Percentiles rank a stretch among this genome's conserved stretches.
phyloP scores from a whole-genome alignment of 1,140 invertebrate genomes.

The Tetramorium simillimum region DNA sequence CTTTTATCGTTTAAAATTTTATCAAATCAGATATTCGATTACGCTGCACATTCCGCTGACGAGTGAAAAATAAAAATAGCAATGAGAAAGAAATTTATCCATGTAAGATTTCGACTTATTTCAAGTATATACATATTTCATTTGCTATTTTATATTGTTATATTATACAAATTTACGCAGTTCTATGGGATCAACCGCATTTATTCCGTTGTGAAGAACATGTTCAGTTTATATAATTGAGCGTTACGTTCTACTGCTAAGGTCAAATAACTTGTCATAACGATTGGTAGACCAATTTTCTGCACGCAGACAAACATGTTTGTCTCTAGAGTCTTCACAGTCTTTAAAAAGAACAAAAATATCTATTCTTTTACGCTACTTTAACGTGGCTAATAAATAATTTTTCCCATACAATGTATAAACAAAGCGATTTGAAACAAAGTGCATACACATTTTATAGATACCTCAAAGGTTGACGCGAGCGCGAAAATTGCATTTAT shows the following conservation, averaged over 20 bases:
- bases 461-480: conserved; percentile 25
- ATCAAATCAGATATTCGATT: neutral
- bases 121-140: neutral
- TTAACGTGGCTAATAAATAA: neutral
- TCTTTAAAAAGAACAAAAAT: neutral
- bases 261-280: conserved; percentile 13
- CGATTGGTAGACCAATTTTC: neutral
- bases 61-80: neutral
- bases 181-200: neutral
- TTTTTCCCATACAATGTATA: neutral
- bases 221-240: neutral
- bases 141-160: neutral
- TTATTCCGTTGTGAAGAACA: neutral
- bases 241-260: neutral
- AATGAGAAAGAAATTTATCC: neutral
- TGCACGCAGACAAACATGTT: neutral
- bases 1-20: neutral
- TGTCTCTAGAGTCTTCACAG: neutral
- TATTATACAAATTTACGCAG: neutral
- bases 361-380: neutral
- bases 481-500: conserved; percentile 50
- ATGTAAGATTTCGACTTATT: neutral
- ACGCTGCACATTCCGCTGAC: neutral
- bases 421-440: neutral
- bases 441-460: conserved; percentile 42